A percentile compares a stretch with the other conserved stretches of the same genome.
These are phyloP conservation scores for Puntigrus tetrazona DNA, from an alignment of 2,113 vertebrate genomes.

Conservation along the genomic window DNA sequence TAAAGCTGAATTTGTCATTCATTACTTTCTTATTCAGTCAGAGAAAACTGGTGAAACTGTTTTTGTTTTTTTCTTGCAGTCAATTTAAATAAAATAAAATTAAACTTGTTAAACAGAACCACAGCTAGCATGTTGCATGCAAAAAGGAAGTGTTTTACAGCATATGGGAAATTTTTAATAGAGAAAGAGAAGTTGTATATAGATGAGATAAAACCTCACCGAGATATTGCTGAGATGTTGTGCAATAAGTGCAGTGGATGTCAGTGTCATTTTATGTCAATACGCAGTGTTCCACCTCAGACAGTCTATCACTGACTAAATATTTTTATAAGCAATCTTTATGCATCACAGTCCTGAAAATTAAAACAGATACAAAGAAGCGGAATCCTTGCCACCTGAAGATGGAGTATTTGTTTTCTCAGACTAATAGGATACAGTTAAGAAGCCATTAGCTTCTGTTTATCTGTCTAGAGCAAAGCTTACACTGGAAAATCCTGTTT, in stretches of 20 bases:
- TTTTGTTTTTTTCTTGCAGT: not conserved
- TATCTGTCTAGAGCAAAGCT: not conserved
- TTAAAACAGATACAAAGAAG: not conserved
- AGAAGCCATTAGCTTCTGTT: not conserved
- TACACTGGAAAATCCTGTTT: constrained; percentile 11
- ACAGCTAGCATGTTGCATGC: not conserved
- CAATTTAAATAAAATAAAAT: not conserved
- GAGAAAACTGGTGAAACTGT: too few species aligned
- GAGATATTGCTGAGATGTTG: not conserved
- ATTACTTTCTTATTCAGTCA: too few species aligned
- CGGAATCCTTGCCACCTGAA: not conserved
- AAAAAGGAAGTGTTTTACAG: not conserved
- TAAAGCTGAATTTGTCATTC: too few species aligned
- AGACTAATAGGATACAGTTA: not conserved
- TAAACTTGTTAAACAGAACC: not conserved
- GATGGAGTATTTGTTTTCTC: not conserved
- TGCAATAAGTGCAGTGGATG: not conserved
- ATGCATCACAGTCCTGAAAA: not conserved
- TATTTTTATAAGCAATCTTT: not conserved
- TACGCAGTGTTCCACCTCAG: too few species aligned
- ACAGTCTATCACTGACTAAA: too few species aligned
- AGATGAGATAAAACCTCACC: not conserved
- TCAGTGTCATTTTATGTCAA: too few species aligned
- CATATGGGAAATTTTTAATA: not conserved
- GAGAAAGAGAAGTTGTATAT: constrained; percentile 23